Percentiles rank a stretch among this genome's conserved stretches.
Conservation (phyloP, 2,888 invertebrate species). For the Patella depressa region DNA sequence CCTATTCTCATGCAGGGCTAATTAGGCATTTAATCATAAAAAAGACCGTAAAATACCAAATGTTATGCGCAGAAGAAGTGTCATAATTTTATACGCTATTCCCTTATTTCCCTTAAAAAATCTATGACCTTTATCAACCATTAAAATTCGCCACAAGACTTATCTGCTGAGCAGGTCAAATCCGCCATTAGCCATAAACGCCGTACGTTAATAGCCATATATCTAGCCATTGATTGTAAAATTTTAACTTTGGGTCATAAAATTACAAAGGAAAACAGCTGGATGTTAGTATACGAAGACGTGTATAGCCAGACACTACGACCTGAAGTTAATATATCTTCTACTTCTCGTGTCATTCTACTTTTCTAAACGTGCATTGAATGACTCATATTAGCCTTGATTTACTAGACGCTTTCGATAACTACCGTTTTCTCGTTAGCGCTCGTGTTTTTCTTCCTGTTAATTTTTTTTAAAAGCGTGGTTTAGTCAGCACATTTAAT, state of each 20-base stretch:
- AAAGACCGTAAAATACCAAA: no score
- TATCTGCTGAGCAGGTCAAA: slow-evolving; percentile 5
- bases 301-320: slow-evolving; percentile 2
- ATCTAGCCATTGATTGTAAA: neutral
- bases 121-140: neutral
- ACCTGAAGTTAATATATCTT: neutral
- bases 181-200: neutral
- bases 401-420: no score
- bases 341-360: slow-evolving; percentile 3
- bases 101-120: neutral
- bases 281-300: neutral
- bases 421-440: no score
- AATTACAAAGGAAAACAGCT: slow-evolving; percentile 9
- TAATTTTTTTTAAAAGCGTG: no score
- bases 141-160: slow-evolving; percentile 5
- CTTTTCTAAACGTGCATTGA: neutral
- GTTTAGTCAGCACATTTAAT: no score
- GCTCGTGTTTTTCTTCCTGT: no score
- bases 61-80: no score
- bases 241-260: neutral
- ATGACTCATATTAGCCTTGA: no score
- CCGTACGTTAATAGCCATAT: neutral
- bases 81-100: no score
- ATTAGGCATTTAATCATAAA: no score
- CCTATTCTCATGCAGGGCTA: no score